These are phyloP conservation scores for Aspidapion aeneum DNA, from an alignment of 2,888 invertebrate genomes.

Conservation along the genomic window DNA sequence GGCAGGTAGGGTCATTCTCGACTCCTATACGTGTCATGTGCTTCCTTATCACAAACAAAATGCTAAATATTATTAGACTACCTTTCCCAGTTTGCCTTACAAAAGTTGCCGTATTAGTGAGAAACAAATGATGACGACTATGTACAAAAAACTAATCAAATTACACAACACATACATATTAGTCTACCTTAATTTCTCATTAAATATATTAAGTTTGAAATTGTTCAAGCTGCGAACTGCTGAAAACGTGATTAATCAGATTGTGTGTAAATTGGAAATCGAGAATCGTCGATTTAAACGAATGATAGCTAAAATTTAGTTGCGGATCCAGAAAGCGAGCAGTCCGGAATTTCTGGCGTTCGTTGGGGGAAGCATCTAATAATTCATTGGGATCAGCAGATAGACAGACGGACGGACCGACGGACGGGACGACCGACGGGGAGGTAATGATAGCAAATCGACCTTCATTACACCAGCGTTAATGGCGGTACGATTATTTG, in stretches of 20 bases:
- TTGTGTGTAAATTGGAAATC: background rate
- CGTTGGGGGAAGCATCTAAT: slow-evolving; percentile 25
- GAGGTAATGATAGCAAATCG: slow-evolving; percentile 21
- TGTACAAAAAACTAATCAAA: too few relatives aligned
- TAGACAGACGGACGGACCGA: slow-evolving; percentile 22
- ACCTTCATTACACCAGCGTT: slow-evolving; percentile 15
- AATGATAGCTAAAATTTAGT: background rate
- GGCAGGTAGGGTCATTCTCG: too few relatives aligned
- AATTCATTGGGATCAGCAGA: slow-evolving; percentile 29
- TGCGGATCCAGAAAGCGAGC: background rate
- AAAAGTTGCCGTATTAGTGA: too few relatives aligned
- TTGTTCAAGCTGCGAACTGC: too few relatives aligned
- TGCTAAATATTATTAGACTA: too few relatives aligned
- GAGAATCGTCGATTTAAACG: background rate
- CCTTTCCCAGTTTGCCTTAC: too few relatives aligned
- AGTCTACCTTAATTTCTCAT: too few relatives aligned
- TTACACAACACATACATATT: too few relatives aligned
- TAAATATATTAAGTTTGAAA: too few relatives aligned
- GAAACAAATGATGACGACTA: too few relatives aligned
- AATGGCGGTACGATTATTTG: slow-evolving; percentile 13
- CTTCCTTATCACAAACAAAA: too few relatives aligned
- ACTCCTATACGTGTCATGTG: too few relatives aligned
- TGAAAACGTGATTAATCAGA: background rate
- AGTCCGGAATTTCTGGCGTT: slow-evolving; percentile 15
- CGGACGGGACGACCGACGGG: slow-evolving; percentile 22